A percentile compares a stretch with the other conserved stretches of the same genome.
Evolutionary conservation across 2,888 invertebrate genomes (phyloP).

Genomic region (Napeogenes sylphis): DNA sequence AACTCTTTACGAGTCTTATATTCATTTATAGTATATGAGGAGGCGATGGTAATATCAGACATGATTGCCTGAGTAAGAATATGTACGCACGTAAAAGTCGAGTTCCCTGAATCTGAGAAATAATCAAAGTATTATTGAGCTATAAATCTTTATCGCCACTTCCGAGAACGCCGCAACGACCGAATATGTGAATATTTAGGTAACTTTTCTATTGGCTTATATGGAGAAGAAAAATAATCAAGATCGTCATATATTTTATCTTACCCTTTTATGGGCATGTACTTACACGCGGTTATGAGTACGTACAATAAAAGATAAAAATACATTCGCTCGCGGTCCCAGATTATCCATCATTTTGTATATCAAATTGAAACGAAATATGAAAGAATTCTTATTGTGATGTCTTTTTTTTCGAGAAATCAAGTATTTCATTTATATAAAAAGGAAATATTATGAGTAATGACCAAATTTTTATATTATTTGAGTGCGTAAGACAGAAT

Average conservation of each 20-base stretch:
- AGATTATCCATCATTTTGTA: slow-evolving; percentile 1
- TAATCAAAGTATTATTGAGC: slow-evolving; percentile 72
- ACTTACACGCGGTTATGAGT: slow-evolving; percentile 20
- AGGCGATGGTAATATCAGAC: slow-evolving; percentile 47
- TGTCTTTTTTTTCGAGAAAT: not conserved
- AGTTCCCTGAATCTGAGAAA: slow-evolving; percentile 69
- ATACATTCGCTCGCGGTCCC: slow-evolving; percentile 2
- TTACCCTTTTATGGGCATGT: slow-evolving; percentile 31
- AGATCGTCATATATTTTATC: slow-evolving; percentile 33
- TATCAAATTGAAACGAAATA: slow-evolving; percentile 3
- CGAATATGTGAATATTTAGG: slow-evolving; percentile 64
- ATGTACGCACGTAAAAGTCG: slow-evolving; percentile 65
- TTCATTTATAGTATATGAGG: slow-evolving; percentile 42
- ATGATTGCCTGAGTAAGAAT: slow-evolving; percentile 67
- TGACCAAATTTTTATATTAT: not conserved
- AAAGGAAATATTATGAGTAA: not conserved
- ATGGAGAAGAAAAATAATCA: slow-evolving; percentile 33
- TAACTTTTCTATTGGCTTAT: slow-evolving; percentile 51
- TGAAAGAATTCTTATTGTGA: not conserved
- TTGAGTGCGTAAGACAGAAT: too few species aligned
- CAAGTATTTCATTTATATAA: slow-evolving; percentile 1
- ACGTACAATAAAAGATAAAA: slow-evolving; percentile 6
- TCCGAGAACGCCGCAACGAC: slow-evolving; percentile 46
- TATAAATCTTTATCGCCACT: slow-evolving; percentile 69
- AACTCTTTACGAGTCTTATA: slow-evolving; percentile 9